Evolutionary conservation across 2,888 invertebrate genomes (phyloP).

Genomic region (Dugesia japonica): DNA sequence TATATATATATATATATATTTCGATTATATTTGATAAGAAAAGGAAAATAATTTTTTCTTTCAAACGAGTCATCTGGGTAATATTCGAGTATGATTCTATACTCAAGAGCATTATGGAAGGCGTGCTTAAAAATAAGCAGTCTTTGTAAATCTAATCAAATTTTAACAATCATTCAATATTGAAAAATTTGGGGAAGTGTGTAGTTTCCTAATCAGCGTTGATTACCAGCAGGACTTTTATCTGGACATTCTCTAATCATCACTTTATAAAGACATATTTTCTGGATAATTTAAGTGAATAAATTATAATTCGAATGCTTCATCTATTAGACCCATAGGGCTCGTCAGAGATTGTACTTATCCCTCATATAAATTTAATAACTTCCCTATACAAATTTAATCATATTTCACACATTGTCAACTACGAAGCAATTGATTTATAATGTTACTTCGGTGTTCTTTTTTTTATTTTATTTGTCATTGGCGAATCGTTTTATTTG

Average conservation of each 20-base stretch:
- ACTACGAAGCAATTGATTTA: background rate
- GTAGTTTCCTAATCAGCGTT: conserved; percentile 14
- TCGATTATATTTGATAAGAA: background rate
- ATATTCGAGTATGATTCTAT: conserved; percentile 13
- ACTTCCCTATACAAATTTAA: conserved; percentile 7
- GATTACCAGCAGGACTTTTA: conserved; percentile 20
- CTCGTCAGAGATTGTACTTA: conserved; percentile 20
- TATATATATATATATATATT: background rate
- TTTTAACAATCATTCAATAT: conserved; percentile 16
- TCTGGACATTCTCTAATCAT: conserved; percentile 7
- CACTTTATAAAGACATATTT: conserved; percentile 14
- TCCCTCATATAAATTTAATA: conserved; percentile 7
- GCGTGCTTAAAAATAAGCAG: conserved; percentile 4
- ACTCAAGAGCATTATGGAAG: conserved; percentile 20
- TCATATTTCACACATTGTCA: conserved; percentile 14
- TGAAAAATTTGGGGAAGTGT: background rate
- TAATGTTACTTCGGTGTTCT: background rate
- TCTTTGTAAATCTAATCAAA: conserved; percentile 20
- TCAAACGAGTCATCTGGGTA: conserved; percentile 7
- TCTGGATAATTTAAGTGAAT: background rate
- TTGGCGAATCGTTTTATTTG: background rate
- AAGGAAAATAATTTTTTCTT: conserved; percentile 1
- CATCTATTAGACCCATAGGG: conserved; percentile 16
- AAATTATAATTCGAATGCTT: conserved; percentile 10
- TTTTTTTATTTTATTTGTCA: too few relatives aligned